Conservation (phyloP, 1,140 invertebrate genomes). For the Brachionus rotundiformis region DNA sequence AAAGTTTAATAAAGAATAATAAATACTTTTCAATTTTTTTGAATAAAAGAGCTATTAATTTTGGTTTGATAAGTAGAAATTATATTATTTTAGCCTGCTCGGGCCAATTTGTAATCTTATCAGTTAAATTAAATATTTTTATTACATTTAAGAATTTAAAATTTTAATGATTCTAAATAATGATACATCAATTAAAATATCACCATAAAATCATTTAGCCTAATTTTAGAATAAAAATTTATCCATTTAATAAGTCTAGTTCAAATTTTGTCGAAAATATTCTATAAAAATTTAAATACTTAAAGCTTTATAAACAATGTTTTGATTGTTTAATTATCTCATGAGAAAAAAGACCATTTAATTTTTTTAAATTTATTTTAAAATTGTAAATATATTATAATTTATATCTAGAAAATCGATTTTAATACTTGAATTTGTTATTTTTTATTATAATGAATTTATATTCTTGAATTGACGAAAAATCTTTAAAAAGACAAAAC, state of each 20-base stretch:
- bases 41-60: background rate
- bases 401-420: too few relatives aligned
- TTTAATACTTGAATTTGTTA: too few relatives aligned
- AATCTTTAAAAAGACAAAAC: too few relatives aligned
- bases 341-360: too few relatives aligned
- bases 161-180: background rate
- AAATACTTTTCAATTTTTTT: background rate
- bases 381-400: too few relatives aligned
- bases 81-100: background rate
- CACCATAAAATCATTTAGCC: background rate
- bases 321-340: too few relatives aligned
- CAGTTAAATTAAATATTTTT: constrained; percentile 12
- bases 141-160: constrained; percentile 4
- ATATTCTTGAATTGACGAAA: too few relatives aligned
- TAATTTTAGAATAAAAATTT: background rate
- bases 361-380: too few relatives aligned
- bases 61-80: background rate
- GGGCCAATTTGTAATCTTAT: background rate
- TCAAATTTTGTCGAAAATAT: background rate
- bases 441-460: too few relatives aligned
- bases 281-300: background rate
- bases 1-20: too few relatives aligned
- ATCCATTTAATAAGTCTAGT: background rate
- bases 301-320: too few relatives aligned
- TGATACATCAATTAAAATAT: background rate